phyloP scores from a whole-genome alignment of 1,140 invertebrate genomes.

The Drosophila virilis region DNA sequence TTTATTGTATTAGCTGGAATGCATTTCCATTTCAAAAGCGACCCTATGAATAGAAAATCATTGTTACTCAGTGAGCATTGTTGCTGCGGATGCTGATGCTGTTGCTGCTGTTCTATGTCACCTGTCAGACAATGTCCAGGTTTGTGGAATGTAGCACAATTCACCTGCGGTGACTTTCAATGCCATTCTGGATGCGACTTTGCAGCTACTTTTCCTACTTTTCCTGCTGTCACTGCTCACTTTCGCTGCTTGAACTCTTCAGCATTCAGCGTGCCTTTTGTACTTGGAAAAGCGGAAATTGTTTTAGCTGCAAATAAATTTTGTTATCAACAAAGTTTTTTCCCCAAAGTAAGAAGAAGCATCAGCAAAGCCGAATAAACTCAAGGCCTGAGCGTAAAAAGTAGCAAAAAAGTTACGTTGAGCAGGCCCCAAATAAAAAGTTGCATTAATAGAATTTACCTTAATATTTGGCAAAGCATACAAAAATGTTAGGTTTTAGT shows the following conservation, averaged over 20 bases:
- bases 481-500: not conserved
- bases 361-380: conserved; percentile 12
- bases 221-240: conserved; percentile 23
- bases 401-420: conserved; percentile 19
- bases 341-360: conserved; percentile 1
- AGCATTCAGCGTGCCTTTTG: conserved; percentile 28
- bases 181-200: conserved; percentile 19
- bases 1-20: conserved; percentile 63
- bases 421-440: conserved; percentile 5
- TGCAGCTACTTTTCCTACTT: not conserved
- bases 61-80: conserved; percentile 35
- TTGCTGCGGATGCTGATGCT: conserved; percentile 13
- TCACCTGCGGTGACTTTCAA: conserved; percentile 44
- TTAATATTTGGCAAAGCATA: conserved; percentile 14
- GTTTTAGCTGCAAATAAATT: conserved; percentile 62
- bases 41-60: conserved; percentile 55
- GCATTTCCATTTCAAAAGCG: conserved; percentile 63
- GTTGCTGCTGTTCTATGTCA: conserved; percentile 26
- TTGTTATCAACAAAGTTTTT: conserved; percentile 61
- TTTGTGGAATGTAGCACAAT: conserved; percentile 43
- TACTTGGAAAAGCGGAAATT: conserved; percentile 58
- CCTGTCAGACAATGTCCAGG: conserved; percentile 25
- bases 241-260: conserved; percentile 30
- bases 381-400: conserved; percentile 13
- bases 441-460: conserved; percentile 26